Base-by-base conservation (phyloP, 2,888 invertebrate species). In the Tenthredo notha region DNA sequence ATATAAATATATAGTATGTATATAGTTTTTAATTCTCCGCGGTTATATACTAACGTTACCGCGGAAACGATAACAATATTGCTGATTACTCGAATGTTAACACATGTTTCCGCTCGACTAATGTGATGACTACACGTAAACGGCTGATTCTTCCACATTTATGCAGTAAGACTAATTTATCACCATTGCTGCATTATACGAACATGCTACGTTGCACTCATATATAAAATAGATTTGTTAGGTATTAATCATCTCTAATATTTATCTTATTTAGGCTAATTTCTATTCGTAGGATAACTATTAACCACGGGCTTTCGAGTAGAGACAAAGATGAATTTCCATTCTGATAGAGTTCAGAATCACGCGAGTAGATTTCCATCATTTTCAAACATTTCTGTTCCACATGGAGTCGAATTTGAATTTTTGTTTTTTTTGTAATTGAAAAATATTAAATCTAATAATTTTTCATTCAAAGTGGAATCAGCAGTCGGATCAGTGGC, bases 81-180 rank as follows among this genome's bases (percentile, higher is more conserved):
- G 43, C 67, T 83, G 83, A 83, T 83, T 83, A 83, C 67, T 50
- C 47, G 29, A 61, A 29, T 50, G 83, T 83, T 83, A 83, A 83
- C 83, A 83, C 83, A 21, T 83, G 83, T 83, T 83, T 83, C 83
- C 83, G 25, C 18, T 21, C 33, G 67, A 33, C n/a, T 83, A 70
- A 83, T 70, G 83, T 29, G 83, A 83, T 33, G 43, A 50, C 43
- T 67, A 47, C 67, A 70, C 70, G 25, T 75, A 2, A 75, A 12
- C 37, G 37, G 47, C 47, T 40, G 18, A 37, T 15, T 37, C 75
- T 10, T 75, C 10, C 74, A 33, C 47, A 54, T 54, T 54, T 33
- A 47, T 29, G 77, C 54, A 50, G 61, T 61, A 37, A 58, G 61
- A 43, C 47, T 61, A 83, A 83, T 83, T 83, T 83, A 83, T 70